A percentile compares a stretch with the other conserved stretches of the same genome.
phyloP scores from a whole-genome alignment of 2,797 vertebrate species.

The Kryptopterus vitreolus region DNA sequence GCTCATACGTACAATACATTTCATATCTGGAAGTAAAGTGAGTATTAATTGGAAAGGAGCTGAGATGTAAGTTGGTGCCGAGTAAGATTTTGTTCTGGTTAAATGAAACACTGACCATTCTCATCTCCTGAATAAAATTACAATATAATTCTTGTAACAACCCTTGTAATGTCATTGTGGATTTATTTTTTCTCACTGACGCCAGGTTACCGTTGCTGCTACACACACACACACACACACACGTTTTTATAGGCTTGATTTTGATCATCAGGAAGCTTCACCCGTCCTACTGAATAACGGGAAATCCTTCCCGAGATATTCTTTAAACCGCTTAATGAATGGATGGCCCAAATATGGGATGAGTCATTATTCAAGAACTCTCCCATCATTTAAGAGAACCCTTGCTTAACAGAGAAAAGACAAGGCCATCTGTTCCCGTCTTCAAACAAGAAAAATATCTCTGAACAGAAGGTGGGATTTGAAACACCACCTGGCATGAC shows the following conservation, averaged over 20 bases:
- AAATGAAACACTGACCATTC: constrained; percentile 55
- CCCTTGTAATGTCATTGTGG: not conserved
- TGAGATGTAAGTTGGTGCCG: not conserved
- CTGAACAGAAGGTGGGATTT: constrained; percentile 10
- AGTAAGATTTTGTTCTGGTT: constrained; percentile 48
- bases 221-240: not conserved
- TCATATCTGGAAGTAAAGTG: not conserved
- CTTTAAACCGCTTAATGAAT: not conserved
- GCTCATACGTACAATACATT: not conserved
- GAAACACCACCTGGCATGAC: constrained; percentile 29
- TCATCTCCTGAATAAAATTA: not conserved
- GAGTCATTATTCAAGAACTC: not conserved
- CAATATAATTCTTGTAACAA: not conserved
- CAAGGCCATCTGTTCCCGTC: not conserved
- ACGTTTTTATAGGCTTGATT: not conserved
- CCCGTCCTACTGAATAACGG: not conserved
- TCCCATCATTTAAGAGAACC: not conserved
- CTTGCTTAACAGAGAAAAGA: not conserved
- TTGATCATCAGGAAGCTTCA: not conserved
- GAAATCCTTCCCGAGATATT: not conserved
- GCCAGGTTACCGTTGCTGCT: not conserved
- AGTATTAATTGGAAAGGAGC: not conserved
- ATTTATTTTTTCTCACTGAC: not conserved
- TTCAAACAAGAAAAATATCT: not conserved
- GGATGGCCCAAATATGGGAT: not conserved